Evolutionary conservation across 1,140 invertebrate species (phyloP).

Genomic region (Drosophila ohnishii): DNA sequence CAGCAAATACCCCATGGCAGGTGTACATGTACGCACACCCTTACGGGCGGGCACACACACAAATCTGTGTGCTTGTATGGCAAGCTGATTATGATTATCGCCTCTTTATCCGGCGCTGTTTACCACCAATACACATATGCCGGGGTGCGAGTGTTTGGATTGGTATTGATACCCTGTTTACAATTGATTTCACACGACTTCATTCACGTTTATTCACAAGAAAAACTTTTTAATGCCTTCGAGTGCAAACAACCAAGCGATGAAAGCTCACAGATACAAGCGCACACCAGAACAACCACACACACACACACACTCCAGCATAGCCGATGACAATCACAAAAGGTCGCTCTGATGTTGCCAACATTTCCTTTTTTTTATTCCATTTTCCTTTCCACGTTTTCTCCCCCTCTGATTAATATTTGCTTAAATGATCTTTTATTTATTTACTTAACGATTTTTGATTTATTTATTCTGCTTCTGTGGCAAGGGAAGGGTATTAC

Average conservation of each 20-base stretch:
- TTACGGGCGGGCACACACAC: slow-evolving; percentile 5
- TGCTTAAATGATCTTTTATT: slow-evolving; percentile 73
- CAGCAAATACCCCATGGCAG: slow-evolving; percentile 29
- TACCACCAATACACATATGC: slow-evolving; percentile 19
- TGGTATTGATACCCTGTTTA: slow-evolving; percentile 76
- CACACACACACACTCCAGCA: not conserved
- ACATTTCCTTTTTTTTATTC: slow-evolving; percentile 35
- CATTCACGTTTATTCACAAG: slow-evolving; percentile 69
- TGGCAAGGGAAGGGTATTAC: not conserved
- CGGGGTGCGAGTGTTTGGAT: slow-evolving; percentile 38
- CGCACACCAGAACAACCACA: slow-evolving; percentile 4
- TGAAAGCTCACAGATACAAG: slow-evolving; percentile 43
- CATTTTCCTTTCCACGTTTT: slow-evolving; percentile 13
- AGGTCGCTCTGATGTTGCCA: slow-evolving; percentile 31
- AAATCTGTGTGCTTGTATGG: slow-evolving; percentile 8
- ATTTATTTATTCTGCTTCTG: slow-evolving; percentile 50
- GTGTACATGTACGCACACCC: slow-evolving; percentile 3
- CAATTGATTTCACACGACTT: slow-evolving; percentile 78
- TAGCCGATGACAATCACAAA: slow-evolving; percentile 39
- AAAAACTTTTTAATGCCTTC: slow-evolving; percentile 77
- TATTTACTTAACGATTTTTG: slow-evolving; percentile 64
- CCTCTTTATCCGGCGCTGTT: slow-evolving; percentile 39
- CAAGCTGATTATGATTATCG: slow-evolving; percentile 72
- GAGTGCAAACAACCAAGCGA: slow-evolving; percentile 66
- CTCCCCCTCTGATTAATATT: slow-evolving; percentile 45